phyloP scores from a whole-genome alignment of 2,888 invertebrate genomes.

The Nemoura dubitans region DNA sequence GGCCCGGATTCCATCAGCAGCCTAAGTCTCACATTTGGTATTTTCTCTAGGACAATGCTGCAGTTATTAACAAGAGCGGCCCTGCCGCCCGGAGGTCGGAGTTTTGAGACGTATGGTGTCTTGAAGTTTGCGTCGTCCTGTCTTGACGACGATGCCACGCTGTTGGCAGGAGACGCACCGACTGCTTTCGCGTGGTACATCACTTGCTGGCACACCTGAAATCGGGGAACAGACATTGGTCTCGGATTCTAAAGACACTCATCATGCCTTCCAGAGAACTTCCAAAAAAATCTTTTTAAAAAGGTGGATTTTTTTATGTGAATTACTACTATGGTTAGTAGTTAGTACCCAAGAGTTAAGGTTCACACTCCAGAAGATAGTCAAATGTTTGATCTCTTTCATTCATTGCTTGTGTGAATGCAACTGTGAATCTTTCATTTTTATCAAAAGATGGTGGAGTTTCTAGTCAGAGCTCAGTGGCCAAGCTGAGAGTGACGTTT shows the following conservation, averaged over 20 bases:
- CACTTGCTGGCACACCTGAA: background rate
- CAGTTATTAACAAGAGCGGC: background rate
- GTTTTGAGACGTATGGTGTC: background rate
- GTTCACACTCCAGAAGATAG: too few relatives aligned
- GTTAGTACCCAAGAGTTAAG: too few relatives aligned
- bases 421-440: too few relatives aligned
- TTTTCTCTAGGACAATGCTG: background rate
- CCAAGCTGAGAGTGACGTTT: too few relatives aligned
- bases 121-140: background rate
- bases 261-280: background rate
- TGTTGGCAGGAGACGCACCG: background rate
- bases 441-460: too few relatives aligned
- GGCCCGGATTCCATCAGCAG: background rate
- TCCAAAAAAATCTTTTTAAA: background rate
- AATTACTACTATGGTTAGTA: too few relatives aligned
- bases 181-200: background rate
- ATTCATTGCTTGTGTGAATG: too few relatives aligned
- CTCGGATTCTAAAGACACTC: background rate
- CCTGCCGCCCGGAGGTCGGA: background rate
- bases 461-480: too few relatives aligned
- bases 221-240: background rate
- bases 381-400: too few relatives aligned
- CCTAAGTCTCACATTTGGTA: background rate
- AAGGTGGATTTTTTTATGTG: too few relatives aligned
- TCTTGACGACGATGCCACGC: background rate